Evolutionary conservation across 1,140 invertebrate genomes (phyloP).

Genomic region (Latrodectus geometricus): DNA sequence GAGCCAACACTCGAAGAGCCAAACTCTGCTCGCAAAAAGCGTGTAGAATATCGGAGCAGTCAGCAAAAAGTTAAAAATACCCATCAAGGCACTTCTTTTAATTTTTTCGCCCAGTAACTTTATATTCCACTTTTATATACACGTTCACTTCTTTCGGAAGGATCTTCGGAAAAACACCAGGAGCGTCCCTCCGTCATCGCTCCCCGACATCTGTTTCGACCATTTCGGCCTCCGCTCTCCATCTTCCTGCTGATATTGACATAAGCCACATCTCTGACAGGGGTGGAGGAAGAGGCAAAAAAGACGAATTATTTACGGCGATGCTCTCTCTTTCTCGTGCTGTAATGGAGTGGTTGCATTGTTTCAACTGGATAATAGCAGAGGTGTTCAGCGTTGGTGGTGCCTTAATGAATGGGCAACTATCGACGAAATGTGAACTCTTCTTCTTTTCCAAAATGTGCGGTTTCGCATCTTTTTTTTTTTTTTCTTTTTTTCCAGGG

Average conservation of each 20-base stretch:
- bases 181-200: slow-evolving; percentile 43
- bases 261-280: slow-evolving; percentile 3
- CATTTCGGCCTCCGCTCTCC: slow-evolving; percentile 23
- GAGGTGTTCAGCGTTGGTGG: not conserved
- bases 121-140: slow-evolving; percentile 48
- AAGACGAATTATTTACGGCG: not conserved
- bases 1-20: not conserved
- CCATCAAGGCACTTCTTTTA: not conserved
- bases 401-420: too few species aligned
- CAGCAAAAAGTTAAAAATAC: slow-evolving; percentile 49
- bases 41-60: not conserved
- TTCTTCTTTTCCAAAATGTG: too few species aligned
- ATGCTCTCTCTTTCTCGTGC: too few species aligned
- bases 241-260: slow-evolving; percentile 22
- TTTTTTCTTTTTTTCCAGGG: too few species aligned
- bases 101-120: slow-evolving; percentile 29
- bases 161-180: slow-evolving; percentile 21
- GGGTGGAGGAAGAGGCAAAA: not conserved
- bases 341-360: not conserved
- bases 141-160: slow-evolving; percentile 1
- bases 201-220: slow-evolving; percentile 41
- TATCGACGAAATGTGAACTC: too few species aligned
- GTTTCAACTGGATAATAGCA: not conserved
- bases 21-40: not conserved
- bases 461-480: too few species aligned